These are phyloP conservation scores for Cotesia chilonis DNA, from an alignment of 1,140 invertebrate species.

Conservation along the genomic window DNA sequence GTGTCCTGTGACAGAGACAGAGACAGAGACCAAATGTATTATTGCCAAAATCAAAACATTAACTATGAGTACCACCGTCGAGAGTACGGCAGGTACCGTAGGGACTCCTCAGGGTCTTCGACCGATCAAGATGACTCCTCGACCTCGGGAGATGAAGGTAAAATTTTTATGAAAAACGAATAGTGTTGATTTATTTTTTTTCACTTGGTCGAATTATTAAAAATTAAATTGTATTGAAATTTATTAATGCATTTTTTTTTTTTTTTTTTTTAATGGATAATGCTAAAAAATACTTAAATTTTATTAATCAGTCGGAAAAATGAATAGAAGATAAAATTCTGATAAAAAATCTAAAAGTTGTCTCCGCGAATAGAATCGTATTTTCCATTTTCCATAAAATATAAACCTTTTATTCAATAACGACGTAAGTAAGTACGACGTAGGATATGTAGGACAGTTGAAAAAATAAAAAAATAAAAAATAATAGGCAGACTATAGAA, in stretches of 20 bases:
- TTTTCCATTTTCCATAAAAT: too few relatives aligned
- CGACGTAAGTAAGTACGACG: not conserved
- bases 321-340: not conserved
- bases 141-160: conserved; percentile 65
- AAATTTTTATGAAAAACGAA: conserved; percentile 5
- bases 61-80: conserved; percentile 32
- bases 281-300: too few relatives aligned
- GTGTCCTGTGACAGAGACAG: conserved; percentile 26
- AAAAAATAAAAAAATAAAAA: not conserved
- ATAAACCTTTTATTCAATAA: too few relatives aligned
- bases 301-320: not conserved
- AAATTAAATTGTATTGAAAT: too few relatives aligned
- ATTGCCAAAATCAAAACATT: conserved; percentile 38
- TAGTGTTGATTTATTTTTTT: too few relatives aligned
- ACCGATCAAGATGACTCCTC: conserved; percentile 62
- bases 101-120: conserved; percentile 54
- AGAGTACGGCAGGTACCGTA: conserved; percentile 40
- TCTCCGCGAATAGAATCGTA: too few relatives aligned
- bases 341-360: not conserved
- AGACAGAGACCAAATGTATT: conserved; percentile 34
- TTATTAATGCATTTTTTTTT: too few relatives aligned
- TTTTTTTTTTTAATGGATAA: too few relatives aligned
- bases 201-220: too few relatives aligned
- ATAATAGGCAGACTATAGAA: not conserved
- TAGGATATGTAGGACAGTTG: too few relatives aligned